phyloP scores from a whole-genome alignment of 2,797 vertebrate genomes.

The Spheniscus humboldti region DNA sequence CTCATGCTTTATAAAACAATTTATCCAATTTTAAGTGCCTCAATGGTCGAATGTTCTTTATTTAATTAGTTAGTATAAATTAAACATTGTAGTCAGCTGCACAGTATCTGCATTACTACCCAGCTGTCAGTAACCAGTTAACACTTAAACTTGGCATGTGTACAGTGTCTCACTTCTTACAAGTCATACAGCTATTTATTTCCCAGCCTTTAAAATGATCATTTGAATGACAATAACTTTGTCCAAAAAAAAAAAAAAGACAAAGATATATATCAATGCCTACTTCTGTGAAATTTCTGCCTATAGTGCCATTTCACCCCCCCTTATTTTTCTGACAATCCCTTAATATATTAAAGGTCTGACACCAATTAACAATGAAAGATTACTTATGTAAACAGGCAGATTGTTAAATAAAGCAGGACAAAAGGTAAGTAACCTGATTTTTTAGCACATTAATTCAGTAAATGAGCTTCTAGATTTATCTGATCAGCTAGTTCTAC shows the following conservation, averaged over 20 bases:
- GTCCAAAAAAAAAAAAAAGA: not conserved
- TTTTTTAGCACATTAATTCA: conserved; percentile 63
- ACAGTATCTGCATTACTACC: not conserved
- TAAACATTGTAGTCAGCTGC: not conserved
- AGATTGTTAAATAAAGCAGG: conserved; percentile 51
- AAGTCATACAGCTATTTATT: not conserved
- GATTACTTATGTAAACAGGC: conserved; percentile 48
- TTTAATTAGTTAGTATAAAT: not conserved
- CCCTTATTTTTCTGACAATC: not conserved
- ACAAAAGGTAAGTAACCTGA: conserved; percentile 50
- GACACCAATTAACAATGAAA: conserved; percentile 62
- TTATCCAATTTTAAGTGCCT: not conserved
- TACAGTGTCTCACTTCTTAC: not conserved
- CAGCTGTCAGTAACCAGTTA: not conserved
- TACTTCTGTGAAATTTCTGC: not conserved
- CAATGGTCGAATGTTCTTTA: not conserved
- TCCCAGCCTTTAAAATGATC: not conserved
- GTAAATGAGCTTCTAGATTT: conserved; percentile 60
- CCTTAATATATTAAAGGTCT: not conserved
- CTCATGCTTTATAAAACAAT: not conserved
- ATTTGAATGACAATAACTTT: not conserved
- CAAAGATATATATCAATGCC: not conserved
- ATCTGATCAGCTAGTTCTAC: conserved; percentile 45
- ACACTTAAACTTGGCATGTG: not conserved
- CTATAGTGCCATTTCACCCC: not conserved